A percentile compares a stretch with the other conserved stretches of the same genome.
Evolutionary conservation across 1,140 invertebrate genomes (phyloP).

Genomic region (Cataglyphis hispanica): DNA sequence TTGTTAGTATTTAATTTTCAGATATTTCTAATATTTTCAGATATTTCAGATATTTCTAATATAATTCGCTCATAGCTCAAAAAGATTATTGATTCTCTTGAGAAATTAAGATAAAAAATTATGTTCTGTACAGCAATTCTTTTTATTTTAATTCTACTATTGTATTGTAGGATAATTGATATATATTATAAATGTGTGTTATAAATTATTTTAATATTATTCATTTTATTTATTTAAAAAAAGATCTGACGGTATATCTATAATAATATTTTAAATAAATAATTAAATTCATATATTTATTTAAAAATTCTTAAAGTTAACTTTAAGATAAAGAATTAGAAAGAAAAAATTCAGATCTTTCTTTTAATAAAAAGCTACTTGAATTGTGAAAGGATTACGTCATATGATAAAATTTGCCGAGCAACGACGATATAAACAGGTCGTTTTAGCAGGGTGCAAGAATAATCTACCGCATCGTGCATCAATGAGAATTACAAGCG

Average conservation of each 20-base stretch:
- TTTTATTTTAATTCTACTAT: neutral
- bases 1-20: neutral
- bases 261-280: neutral
- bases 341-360: neutral
- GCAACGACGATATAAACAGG: slow-evolving; percentile 41
- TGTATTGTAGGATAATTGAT: neutral
- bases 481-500: slow-evolving; percentile 72
- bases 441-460: neutral
- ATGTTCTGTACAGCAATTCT: neutral
- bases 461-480: slow-evolving; percentile 50
- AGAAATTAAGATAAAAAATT: neutral
- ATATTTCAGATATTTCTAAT: too few species aligned
- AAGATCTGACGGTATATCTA: too few species aligned
- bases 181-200: too few species aligned
- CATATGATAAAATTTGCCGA: slow-evolving; percentile 30
- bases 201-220: neutral
- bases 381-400: neutral
- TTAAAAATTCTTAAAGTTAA: neutral
- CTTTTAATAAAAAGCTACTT: neutral
- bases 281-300: neutral
- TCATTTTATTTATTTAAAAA: neutral
- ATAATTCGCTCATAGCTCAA: too few species aligned
- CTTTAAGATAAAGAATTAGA: too few species aligned
- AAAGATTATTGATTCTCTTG: neutral
- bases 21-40: too few species aligned